These are phyloP conservation scores for Natrix natrix DNA, from an alignment of 2,797 vertebrate genomes.

Conservation along the genomic window DNA sequence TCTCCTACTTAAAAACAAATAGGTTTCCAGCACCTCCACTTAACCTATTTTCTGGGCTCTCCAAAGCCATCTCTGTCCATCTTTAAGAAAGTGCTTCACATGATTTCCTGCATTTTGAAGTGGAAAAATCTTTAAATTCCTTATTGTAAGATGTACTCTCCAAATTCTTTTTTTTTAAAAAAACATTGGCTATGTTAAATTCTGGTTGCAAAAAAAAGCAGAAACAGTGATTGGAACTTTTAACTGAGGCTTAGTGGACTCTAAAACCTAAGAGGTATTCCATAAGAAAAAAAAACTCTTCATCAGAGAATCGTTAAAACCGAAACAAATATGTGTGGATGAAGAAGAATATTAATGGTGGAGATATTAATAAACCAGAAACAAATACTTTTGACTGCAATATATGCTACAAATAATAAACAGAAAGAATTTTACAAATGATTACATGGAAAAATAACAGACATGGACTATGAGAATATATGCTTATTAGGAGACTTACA, in stretches of 20 bases:
- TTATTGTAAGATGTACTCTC: not conserved
- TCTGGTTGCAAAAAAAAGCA: not conserved
- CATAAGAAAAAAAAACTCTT: not conserved
- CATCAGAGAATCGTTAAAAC: no score
- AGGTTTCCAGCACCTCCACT: not conserved
- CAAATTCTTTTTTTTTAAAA: not conserved
- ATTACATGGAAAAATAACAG: no score
- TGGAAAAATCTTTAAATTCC: not conserved
- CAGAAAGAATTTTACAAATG: no score
- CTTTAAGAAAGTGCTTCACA: not conserved
- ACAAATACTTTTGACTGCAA: no score
- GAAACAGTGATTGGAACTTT: not conserved
- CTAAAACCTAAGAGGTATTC: not conserved
- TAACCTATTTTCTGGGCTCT: not conserved
- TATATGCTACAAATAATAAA: no score
- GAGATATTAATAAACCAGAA: no score
- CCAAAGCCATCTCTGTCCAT: not conserved
- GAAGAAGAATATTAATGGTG: no score
- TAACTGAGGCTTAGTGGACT: not conserved
- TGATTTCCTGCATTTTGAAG: not conserved
- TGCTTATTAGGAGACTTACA: no score
- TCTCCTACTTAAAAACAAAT: not conserved
- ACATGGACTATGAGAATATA: no score
- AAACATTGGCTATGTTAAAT: not conserved
- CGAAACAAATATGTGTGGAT: no score